These are phyloP conservation scores for Lobophora halterata DNA, from an alignment of 2,888 invertebrate species.

Conservation along the genomic window DNA sequence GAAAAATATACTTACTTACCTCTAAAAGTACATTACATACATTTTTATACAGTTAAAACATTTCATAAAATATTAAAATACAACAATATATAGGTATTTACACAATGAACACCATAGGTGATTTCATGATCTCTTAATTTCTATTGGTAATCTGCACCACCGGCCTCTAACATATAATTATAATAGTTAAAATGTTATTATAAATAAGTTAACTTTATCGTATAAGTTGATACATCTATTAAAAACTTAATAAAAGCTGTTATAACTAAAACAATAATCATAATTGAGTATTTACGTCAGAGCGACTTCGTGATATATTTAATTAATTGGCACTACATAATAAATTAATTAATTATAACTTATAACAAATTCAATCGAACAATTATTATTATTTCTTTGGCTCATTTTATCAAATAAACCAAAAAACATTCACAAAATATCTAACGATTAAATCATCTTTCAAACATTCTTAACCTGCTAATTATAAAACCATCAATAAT, in stretches of 20 bases:
- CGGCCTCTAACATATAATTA: slow-evolving; percentile 57
- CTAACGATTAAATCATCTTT: too few species aligned
- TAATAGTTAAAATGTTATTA: slow-evolving; percentile 11
- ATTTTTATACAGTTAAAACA: slow-evolving; percentile 14
- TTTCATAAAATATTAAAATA: slow-evolving; percentile 25
- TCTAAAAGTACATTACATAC: background rate
- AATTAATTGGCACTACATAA: slow-evolving; percentile 2
- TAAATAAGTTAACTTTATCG: too few species aligned
- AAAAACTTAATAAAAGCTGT: too few species aligned
- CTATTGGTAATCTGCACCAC: slow-evolving; percentile 81
- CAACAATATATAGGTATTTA: slow-evolving; percentile 35
- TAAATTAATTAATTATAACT: too few species aligned
- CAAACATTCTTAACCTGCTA: too few species aligned
- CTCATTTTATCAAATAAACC: too few species aligned
- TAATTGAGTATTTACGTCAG: slow-evolving; percentile 16
- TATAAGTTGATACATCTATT: too few species aligned
- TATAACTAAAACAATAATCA: too few species aligned
- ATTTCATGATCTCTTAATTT: slow-evolving; percentile 51
- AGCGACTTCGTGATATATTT: background rate
- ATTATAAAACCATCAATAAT: too few species aligned
- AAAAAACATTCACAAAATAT: too few species aligned
- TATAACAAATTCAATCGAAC: too few species aligned
- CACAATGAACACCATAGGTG: slow-evolving; percentile 52
- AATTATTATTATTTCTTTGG: slow-evolving; percentile 8
- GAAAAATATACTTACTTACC: too few species aligned